These are phyloP conservation scores for Patella depressa DNA, from an alignment of 2,888 invertebrate species.

Conservation along the genomic window DNA sequence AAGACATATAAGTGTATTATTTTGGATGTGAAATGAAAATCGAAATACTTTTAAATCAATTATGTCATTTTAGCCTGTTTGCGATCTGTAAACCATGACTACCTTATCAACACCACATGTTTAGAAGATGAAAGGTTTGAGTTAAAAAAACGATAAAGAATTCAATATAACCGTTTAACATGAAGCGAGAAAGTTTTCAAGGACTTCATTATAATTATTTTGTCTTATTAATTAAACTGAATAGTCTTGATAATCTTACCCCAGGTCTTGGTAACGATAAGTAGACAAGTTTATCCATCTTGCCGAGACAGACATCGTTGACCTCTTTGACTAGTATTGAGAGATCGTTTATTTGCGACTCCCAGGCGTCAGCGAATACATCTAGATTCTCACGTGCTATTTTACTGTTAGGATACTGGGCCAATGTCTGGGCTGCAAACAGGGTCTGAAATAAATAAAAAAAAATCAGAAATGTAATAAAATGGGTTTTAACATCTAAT, in stretches of 20 bases:
- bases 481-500: too few relatives aligned
- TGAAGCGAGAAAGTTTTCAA: background rate
- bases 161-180: background rate
- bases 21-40: too few relatives aligned
- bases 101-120: too few relatives aligned
- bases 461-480: too few relatives aligned
- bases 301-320: constrained; percentile 81
- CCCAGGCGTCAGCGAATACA: constrained; percentile 79
- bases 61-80: too few relatives aligned
- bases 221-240: background rate
- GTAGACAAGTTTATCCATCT: constrained; percentile 84
- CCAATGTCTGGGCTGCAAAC: constrained; percentile 92
- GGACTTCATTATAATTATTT: background rate
- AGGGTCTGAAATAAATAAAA: constrained; percentile 76
- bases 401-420: constrained; percentile 91
- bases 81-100: too few relatives aligned
- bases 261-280: constrained; percentile 95
- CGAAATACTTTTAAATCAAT: too few relatives aligned
- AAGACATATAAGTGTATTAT: too few relatives aligned
- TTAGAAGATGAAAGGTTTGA: too few relatives aligned
- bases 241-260: constrained; percentile 74
- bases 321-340: constrained; percentile 91
- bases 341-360: constrained; percentile 92
- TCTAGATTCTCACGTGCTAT: constrained; percentile 97
- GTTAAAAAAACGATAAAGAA: too few relatives aligned